These are phyloP conservation scores for Paraplagusia blochii DNA, from an alignment of 2,113 vertebrate species.

Conservation along the genomic window DNA sequence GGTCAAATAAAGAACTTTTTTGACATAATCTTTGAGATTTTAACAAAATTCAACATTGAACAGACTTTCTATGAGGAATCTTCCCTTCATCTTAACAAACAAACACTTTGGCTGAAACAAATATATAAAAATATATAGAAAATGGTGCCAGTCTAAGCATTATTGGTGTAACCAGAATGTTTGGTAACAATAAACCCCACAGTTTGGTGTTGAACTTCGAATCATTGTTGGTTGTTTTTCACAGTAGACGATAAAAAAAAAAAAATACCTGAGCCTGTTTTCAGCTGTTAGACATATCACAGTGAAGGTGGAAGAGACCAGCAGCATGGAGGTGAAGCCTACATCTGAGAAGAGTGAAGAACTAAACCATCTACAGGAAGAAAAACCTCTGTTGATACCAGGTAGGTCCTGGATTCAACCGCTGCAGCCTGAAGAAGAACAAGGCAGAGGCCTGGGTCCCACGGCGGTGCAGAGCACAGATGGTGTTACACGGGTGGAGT, in stretches of 20 bases:
- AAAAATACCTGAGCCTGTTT: constrained; percentile 77
- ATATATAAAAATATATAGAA: constrained; percentile 17
- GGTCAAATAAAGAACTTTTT: too few species aligned
- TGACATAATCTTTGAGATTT: background rate
- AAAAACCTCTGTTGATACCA: constrained; percentile 14
- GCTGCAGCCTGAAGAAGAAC: constrained; percentile 13
- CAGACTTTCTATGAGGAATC: background rate
- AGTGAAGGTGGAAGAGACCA: constrained; percentile 53
- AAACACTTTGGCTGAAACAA: constrained; percentile 10
- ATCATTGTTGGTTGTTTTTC: constrained; percentile 55
- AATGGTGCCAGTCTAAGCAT: constrained; percentile 17
- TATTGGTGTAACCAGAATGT: background rate
- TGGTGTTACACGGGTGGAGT: constrained; percentile 80
- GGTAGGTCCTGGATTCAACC: constrained; percentile 13
- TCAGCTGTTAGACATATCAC: constrained; percentile 60
- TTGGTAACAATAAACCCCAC: constrained; percentile 1
- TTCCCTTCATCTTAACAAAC: too few species aligned
- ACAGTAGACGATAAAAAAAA: constrained; percentile 70
- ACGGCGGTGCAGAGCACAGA: background rate
- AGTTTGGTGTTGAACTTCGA: constrained; percentile 19
- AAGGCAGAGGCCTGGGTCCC: constrained; percentile 30
- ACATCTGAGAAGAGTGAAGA: constrained; percentile 22
- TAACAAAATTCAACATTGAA: constrained; percentile 3
- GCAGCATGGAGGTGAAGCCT: constrained; percentile 39
- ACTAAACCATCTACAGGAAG: constrained; percentile 20